Percentiles rank a stretch among this genome's conserved stretches.
Evolutionary conservation across 2,888 invertebrate genomes (phyloP).

Genomic region (Quadriops clusia): DNA sequence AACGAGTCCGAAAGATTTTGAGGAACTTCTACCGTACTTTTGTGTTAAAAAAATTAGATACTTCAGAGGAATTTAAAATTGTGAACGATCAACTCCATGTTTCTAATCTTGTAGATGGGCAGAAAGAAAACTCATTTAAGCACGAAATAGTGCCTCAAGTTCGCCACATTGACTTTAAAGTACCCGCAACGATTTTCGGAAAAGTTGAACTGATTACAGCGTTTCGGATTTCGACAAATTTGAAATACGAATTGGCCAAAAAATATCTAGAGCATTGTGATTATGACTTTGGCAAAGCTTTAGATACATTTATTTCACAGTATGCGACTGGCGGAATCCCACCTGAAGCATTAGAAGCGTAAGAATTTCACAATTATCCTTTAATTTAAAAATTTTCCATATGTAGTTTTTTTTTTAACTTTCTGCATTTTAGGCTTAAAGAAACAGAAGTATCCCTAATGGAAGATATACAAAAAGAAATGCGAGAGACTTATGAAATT

Average conservation of each 20-base stretch:
- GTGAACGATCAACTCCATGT: constrained; percentile 55
- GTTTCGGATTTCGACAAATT: constrained; percentile 24
- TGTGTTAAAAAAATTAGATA: constrained; percentile 38
- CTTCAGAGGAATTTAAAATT: constrained; percentile 47
- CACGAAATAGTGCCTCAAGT: constrained; percentile 16
- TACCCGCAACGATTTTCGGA: constrained; percentile 21
- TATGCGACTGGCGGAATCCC: too few relatives aligned
- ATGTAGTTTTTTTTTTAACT: too few relatives aligned
- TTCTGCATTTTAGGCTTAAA: too few relatives aligned
- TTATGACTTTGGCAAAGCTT: too few relatives aligned
- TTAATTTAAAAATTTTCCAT: too few relatives aligned
- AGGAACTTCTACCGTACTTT: constrained; percentile 53
- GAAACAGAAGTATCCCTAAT: too few relatives aligned
- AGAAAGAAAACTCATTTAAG: constrained; percentile 25
- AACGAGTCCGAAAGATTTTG: too few relatives aligned
- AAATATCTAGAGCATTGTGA: constrained; percentile 27
- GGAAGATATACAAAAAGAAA: too few relatives aligned
- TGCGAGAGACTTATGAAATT: too few relatives aligned
- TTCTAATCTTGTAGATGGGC: constrained; percentile 33
- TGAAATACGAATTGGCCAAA: constrained; percentile 28
- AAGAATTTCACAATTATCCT: too few relatives aligned
- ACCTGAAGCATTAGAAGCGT: too few relatives aligned
- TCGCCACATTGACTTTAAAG: constrained; percentile 14
- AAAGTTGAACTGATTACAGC: constrained; percentile 23
- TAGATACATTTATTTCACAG: too few relatives aligned